Evolutionary conservation across 2,797 vertebrate species (phyloP).

Genomic region (Simalia tracyae): DNA sequence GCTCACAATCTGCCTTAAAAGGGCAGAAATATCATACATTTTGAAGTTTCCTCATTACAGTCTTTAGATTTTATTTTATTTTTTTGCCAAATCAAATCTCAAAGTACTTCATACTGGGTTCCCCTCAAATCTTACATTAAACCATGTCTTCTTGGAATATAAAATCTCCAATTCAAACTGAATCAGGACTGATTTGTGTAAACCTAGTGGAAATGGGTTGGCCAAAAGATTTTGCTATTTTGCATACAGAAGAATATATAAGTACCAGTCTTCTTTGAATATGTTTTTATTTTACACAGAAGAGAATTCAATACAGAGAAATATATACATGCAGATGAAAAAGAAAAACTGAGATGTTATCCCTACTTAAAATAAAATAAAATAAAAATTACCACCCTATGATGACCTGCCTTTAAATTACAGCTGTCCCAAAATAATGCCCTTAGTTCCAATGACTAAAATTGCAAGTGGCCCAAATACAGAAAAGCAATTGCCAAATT

Average conservation of each 20-base stretch:
- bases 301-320: slow-evolving; percentile 38
- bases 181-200: background rate
- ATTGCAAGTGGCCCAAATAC: slow-evolving; percentile 53
- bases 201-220: slow-evolving; percentile 40
- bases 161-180: background rate
- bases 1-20: background rate
- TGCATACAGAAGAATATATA: slow-evolving; percentile 20
- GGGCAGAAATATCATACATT: background rate
- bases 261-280: slow-evolving; percentile 18
- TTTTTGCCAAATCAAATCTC: background rate
- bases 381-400: background rate
- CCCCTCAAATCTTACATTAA: background rate
- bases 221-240: slow-evolving; percentile 35
- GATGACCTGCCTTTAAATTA: slow-evolving; percentile 48
- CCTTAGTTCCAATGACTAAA: slow-evolving; percentile 34
- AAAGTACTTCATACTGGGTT: background rate
- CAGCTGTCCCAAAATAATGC: slow-evolving; percentile 40
- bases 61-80: background rate
- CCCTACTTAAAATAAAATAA: background rate
- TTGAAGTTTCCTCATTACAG: background rate
- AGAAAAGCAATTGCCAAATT: slow-evolving; percentile 70
- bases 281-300: slow-evolving; percentile 34
- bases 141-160: background rate
- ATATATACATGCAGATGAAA: background rate
- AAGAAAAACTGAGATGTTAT: slow-evolving; percentile 14